phyloP scores from a whole-genome alignment of 35 echinoderm and acorn worm genomes.

The Chiridota heheva region DNA sequence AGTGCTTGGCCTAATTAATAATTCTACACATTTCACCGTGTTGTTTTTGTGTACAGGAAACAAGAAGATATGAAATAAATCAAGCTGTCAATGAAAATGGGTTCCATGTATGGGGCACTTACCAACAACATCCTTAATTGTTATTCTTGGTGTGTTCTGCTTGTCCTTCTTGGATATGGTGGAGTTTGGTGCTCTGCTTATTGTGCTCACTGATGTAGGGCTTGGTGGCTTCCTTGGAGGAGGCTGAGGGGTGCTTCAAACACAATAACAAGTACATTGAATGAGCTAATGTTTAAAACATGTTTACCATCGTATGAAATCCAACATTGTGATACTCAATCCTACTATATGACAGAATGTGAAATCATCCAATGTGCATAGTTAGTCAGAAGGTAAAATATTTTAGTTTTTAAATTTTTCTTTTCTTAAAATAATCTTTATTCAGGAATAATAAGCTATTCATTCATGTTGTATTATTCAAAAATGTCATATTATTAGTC shows the following conservation, averaged over 20 bases:
- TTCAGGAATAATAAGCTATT: no score
- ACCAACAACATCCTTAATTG: slow-evolving; percentile 58
- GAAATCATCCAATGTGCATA: no score
- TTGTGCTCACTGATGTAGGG: slow-evolving; percentile 47
- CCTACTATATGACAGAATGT: no score
- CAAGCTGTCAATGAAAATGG: no score
- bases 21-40: no score
- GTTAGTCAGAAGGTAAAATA: no score
- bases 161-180: slow-evolving; percentile 64
- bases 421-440: no score
- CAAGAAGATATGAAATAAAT: no score
- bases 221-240: slow-evolving; percentile 36
- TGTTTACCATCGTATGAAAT: neutral
- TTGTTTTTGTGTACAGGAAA: no score
- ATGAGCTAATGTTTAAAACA: neutral
- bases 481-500: no score
- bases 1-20: neutral
- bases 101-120: slow-evolving; percentile 16
- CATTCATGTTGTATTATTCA: no score
- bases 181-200: slow-evolving; percentile 59
- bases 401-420: no score
- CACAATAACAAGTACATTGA: neutral
- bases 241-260: slow-evolving; percentile 30
- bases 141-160: slow-evolving; percentile 55
- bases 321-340: neutral